Evolutionary conservation across 2,113 vertebrate genomes (phyloP).

Genomic region (Microtus pennsylvanicus): DNA sequence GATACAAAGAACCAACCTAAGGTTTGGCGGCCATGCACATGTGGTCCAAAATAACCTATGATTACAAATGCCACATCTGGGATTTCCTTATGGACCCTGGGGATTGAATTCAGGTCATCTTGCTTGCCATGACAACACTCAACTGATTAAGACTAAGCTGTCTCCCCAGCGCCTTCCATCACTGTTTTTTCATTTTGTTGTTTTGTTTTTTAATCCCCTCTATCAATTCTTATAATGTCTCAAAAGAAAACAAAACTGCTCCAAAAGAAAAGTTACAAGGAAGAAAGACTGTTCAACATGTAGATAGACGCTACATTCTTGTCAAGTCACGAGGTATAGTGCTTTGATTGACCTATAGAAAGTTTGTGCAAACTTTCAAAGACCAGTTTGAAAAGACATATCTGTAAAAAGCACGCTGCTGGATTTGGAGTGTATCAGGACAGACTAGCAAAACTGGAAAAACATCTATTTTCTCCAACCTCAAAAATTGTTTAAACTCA

Average conservation of each 20-base stretch:
- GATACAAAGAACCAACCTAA: neutral
- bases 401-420: neutral
- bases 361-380: neutral
- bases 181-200: neutral
- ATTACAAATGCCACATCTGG: neutral
- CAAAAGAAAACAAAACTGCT: neutral
- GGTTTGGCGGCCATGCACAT: neutral
- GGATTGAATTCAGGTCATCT: neutral
- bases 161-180: neutral
- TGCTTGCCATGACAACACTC: neutral
- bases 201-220: neutral
- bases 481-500: neutral
- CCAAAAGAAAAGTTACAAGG: neutral
- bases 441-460: neutral
- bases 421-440: neutral
- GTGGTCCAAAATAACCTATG: neutral
- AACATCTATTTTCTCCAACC: neutral
- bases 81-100: neutral
- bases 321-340: neutral
- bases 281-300: neutral
- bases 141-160: neutral
- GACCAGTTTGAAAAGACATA: neutral
- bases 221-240: neutral
- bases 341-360: neutral
- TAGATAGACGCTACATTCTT: neutral